These are phyloP conservation scores for Pelagia noctiluca DNA, from an alignment of 30 jellyfish, hydroid and myxozoan genomes.

Conservation along the genomic window DNA sequence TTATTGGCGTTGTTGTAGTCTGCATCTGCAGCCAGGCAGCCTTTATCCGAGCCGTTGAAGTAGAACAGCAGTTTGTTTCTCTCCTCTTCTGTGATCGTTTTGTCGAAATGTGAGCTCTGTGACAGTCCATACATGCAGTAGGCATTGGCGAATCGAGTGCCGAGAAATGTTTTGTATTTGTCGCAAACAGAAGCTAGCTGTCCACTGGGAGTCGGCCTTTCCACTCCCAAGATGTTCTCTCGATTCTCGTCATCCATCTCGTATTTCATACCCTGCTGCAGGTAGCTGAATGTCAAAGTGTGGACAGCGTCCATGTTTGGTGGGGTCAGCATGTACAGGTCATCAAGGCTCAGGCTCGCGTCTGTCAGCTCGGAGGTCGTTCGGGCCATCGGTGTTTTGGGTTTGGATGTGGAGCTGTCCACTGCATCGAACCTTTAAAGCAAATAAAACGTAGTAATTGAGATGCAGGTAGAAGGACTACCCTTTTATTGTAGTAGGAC, in stretches of 20 bases:
- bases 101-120: constrained; percentile 44
- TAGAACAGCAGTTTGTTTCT: constrained; percentile 48
- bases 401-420: not conserved
- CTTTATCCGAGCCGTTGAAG: constrained; percentile 45
- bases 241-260: constrained; percentile 42
- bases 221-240: constrained; percentile 53
- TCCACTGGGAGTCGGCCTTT: constrained; percentile 45
- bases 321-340: constrained; percentile 57
- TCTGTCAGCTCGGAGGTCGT: constrained; percentile 28
- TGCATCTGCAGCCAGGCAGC: constrained; percentile 34
- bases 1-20: constrained; percentile 63
- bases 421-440: no score
- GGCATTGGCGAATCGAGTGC: constrained; percentile 43
- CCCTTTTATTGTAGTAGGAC: no score
- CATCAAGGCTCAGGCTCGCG: constrained; percentile 35
- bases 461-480: no score
- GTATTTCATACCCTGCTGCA: constrained; percentile 65
- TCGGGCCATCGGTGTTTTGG: constrained; percentile 48
- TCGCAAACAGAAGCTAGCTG: constrained; percentile 50
- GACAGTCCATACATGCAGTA: constrained; percentile 55
- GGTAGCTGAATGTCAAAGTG: constrained; percentile 51
- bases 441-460: no score
- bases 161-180: constrained; percentile 45
- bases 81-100: constrained; percentile 61
- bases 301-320: constrained; percentile 55